Evolutionary conservation across 2,797 vertebrate species (phyloP).

Genomic region (Podargus strigoides): DNA sequence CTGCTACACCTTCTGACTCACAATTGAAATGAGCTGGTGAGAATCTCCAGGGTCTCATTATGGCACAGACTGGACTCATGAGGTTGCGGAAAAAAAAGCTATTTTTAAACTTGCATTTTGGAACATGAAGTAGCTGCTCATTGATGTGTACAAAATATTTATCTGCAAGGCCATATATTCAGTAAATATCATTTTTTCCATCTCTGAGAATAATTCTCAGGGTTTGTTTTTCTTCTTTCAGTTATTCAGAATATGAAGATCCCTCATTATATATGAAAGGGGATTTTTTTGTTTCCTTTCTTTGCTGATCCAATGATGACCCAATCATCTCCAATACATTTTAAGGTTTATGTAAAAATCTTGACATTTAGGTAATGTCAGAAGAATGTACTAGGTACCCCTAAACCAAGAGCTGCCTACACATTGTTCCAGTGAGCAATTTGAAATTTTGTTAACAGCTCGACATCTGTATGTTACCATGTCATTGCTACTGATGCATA

Average conservation of each 20-base stretch:
- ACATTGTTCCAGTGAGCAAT: neutral
- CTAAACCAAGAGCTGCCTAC: neutral
- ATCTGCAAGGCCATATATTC: neutral
- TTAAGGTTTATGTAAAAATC: neutral
- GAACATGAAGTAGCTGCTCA: neutral
- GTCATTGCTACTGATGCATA: neutral
- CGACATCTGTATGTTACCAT: neutral
- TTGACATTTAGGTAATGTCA: neutral
- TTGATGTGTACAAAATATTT: neutral
- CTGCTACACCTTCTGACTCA: fast-evolving
- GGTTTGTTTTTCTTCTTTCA: neutral
- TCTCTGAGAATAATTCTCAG: neutral
- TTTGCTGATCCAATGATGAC: neutral
- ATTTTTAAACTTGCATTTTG: neutral
- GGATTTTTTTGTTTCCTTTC: neutral
- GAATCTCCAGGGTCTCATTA: neutral
- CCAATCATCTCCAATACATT: neutral
- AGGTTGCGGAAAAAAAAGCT: neutral
- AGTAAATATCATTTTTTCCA: neutral
- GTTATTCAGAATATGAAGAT: neutral
- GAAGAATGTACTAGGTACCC: neutral
- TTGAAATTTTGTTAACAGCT: neutral
- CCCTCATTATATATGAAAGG: neutral
- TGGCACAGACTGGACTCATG: neutral
- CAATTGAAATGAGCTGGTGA: neutral